These are phyloP conservation scores for Plagiodera versicolora DNA, from an alignment of 2,888 invertebrate genomes.

Conservation along the genomic window DNA sequence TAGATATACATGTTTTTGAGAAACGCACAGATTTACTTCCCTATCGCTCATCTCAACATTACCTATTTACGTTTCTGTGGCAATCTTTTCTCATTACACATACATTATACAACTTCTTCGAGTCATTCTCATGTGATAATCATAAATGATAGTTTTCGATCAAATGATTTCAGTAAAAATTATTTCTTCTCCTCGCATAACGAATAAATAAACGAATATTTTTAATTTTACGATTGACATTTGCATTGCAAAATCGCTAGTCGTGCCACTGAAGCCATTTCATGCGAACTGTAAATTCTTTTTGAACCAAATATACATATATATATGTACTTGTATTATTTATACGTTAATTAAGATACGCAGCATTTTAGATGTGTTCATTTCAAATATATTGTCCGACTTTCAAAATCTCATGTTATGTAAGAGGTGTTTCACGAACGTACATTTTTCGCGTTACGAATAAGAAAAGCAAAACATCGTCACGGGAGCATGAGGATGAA, in stretches of 20 bases:
- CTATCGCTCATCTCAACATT: slow-evolving; percentile 21
- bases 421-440: slow-evolving; percentile 27
- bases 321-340: slow-evolving; percentile 26
- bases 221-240: neutral
- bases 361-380: slow-evolving; percentile 17
- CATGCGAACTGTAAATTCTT: slow-evolving; percentile 21
- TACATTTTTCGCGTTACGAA: slow-evolving; percentile 16
- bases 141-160: neutral
- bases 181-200: too few species aligned
- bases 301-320: slow-evolving; percentile 26
- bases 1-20: slow-evolving; percentile 21
- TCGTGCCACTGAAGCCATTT: slow-evolving; percentile 23
- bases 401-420: slow-evolving; percentile 3
- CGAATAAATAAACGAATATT: neutral
- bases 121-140: slow-evolving; percentile 26
- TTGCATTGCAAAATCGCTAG: slow-evolving; percentile 23
- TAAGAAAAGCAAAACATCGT: neutral
- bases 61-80: slow-evolving; percentile 27
- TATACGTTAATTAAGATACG: slow-evolving; percentile 19
- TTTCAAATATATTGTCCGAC: slow-evolving; percentile 11
- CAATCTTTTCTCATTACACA: slow-evolving; percentile 28
- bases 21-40: slow-evolving; percentile 30
- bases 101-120: slow-evolving; percentile 15
- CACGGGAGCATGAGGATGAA: neutral
- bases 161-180: neutral